Conservation (phyloP, 30 jellyfish, hydroid and myxozoan genomes). For the Turritopsis rubra region DNA sequence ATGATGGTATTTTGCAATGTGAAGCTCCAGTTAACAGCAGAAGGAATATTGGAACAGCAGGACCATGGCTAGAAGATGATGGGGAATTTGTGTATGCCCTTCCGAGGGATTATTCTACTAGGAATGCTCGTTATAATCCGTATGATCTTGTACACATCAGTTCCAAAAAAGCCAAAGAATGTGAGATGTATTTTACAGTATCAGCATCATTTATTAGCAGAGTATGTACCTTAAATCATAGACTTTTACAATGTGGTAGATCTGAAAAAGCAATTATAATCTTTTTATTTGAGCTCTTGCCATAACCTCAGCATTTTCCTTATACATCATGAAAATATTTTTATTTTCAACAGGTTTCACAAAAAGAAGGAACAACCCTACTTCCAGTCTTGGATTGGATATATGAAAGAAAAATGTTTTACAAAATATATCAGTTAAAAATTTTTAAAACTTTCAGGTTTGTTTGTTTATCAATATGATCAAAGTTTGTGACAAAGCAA, state of each 20-base stretch:
- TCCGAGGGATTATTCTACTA: constrained; percentile 25
- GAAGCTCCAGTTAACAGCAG: constrained; percentile 36
- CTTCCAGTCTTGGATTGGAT: constrained; percentile 70
- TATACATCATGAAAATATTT: not conserved
- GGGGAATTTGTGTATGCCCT: constrained; percentile 70
- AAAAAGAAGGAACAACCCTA: constrained; percentile 34
- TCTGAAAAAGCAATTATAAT: no score
- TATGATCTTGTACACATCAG: constrained; percentile 42
- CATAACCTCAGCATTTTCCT: not conserved
- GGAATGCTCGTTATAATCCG: constrained; percentile 60
- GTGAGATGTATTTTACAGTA: constrained; percentile 44
- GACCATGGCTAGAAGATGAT: constrained; percentile 39
- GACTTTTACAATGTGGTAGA: not conserved
- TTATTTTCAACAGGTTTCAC: constrained; percentile 31
- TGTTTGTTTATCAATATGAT: not conserved
- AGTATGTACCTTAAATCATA: constrained; percentile 43
- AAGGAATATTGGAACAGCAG: constrained; percentile 47
- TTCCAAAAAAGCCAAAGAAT: constrained; percentile 15
- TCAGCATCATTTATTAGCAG: constrained; percentile 63
- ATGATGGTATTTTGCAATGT: constrained; percentile 57
- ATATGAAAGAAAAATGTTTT: constrained; percentile 39
- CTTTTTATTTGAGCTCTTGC: no score
- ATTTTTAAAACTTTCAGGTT: constrained; percentile 60
- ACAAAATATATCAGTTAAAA: constrained; percentile 35
- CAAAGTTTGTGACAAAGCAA: not conserved